These are phyloP conservation scores for Acrocyrtus sp. DNA, from an alignment of 2,888 invertebrate genomes.

Conservation along the genomic window DNA sequence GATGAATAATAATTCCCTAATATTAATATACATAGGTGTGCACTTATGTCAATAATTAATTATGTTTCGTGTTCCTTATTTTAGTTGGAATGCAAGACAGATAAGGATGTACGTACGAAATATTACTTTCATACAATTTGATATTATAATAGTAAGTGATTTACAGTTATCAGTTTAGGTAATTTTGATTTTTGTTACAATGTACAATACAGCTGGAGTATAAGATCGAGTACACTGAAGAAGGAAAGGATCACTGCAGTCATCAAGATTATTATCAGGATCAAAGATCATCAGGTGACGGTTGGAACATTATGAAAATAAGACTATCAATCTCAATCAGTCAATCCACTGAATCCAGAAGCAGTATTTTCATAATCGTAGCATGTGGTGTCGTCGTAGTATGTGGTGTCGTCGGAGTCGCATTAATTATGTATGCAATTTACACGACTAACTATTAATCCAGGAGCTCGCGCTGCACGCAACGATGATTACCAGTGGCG, in stretches of 20 bases:
- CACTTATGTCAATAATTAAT: too few species aligned
- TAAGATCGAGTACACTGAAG: conserved; percentile 67
- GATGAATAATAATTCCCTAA: too few species aligned
- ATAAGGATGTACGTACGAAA: conserved; percentile 68
- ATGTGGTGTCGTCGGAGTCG: too few species aligned
- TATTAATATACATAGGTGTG: too few species aligned
- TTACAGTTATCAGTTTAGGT: background rate
- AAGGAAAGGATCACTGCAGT: too few species aligned
- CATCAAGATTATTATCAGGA: conserved; percentile 55
- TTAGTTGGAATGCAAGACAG: conserved; percentile 67
- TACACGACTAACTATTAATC: conserved; percentile 67
- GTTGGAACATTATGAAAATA: conserved; percentile 40
- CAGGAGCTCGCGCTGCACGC: too few species aligned
- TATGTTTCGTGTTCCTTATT: too few species aligned
- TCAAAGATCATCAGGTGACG: conserved; percentile 25
- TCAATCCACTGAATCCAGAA: conserved; percentile 11
- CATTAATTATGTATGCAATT: conserved; percentile 66
- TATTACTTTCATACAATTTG: too few species aligned
- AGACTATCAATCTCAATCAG: too few species aligned
- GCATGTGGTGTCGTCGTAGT: conserved; percentile 65
- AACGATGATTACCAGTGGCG: conserved; percentile 63
- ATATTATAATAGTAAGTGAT: too few species aligned
- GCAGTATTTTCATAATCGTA: conserved; percentile 60
- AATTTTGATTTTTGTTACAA: conserved; percentile 15
- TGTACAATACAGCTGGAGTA: conserved; percentile 66